Conservation (phyloP, 2,888 invertebrate genomes). For the Ophioninae sp. region DNA sequence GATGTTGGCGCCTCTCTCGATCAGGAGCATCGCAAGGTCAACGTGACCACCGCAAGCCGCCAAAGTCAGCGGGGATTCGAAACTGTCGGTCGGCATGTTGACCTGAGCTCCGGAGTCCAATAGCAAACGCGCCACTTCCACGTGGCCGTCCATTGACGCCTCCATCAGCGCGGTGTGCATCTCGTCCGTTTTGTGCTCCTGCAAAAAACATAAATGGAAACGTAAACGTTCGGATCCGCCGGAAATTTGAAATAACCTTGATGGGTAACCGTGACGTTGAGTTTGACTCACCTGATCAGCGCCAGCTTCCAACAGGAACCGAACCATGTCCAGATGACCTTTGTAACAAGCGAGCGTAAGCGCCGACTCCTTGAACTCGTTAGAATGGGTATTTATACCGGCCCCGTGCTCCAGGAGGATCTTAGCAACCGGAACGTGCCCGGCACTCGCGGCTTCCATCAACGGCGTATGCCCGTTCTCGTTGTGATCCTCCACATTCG, state of each 20-base stretch:
- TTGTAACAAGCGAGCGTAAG: slow-evolving; percentile 97
- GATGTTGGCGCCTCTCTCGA: slow-evolving; percentile 98
- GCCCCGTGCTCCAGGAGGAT: slow-evolving; percentile 96
- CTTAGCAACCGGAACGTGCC: slow-evolving; percentile 96
- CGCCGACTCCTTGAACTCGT: slow-evolving; percentile 99
- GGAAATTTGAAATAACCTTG: background rate
- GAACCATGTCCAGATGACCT: slow-evolving; percentile 98
- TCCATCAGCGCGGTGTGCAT: slow-evolving; percentile 99
- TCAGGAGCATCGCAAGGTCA: slow-evolving; percentile 96
- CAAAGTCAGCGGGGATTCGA: slow-evolving; percentile 98
- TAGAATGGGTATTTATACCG: slow-evolving; percentile 99
- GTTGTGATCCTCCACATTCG: slow-evolving; percentile 99
- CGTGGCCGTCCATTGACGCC: slow-evolving; percentile 99
- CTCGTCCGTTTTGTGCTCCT: slow-evolving; percentile 99
- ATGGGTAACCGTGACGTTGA: background rate
- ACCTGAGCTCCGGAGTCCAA: slow-evolving; percentile 99
- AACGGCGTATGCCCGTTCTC: slow-evolving; percentile 99
- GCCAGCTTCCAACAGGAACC: slow-evolving; percentile 96
- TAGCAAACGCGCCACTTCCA: slow-evolving; percentile 96
- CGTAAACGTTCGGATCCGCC: background rate
- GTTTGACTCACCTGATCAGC: slow-evolving; percentile 86
- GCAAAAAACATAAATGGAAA: slow-evolving; percentile 67
- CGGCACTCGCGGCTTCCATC: slow-evolving; percentile 99
- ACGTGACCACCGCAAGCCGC: slow-evolving; percentile 99
- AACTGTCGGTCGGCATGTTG: slow-evolving; percentile 99